Conservation (phyloP, 2,797 vertebrate genomes). For the Premnoplex brunnescens region DNA sequence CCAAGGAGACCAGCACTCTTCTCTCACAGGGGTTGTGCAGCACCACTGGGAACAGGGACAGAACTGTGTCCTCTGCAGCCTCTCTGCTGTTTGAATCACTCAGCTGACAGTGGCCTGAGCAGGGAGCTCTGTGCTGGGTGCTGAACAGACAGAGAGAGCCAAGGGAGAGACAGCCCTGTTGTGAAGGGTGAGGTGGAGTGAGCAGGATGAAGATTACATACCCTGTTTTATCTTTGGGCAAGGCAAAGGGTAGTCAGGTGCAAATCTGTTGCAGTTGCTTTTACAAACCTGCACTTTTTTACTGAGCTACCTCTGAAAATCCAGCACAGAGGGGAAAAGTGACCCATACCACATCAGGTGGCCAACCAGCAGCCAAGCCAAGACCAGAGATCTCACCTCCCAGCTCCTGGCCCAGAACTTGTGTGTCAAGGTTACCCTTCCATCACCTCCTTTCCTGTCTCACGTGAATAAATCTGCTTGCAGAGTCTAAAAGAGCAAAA, state of each 20-base stretch:
- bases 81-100: background rate
- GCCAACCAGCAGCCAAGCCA: background rate
- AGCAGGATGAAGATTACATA: background rate
- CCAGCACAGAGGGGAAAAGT: background rate
- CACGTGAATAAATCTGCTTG: background rate
- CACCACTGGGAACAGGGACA: background rate
- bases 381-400: background rate
- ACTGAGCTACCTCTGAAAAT: background rate
- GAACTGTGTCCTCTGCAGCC: background rate
- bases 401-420: background rate
- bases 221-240: background rate
- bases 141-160: background rate
- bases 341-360: background rate
- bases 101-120: background rate
- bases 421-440: background rate
- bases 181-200: background rate
- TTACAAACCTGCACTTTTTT: background rate
- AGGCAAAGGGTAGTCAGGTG: background rate
- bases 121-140: background rate
- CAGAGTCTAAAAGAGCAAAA: background rate
- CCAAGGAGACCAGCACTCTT: background rate
- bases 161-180: background rate
- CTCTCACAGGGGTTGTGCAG: background rate
- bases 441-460: background rate
- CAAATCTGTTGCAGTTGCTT: background rate